Percentiles rank a stretch among this genome's conserved stretches.
These are phyloP conservation scores for Thunnus albacares DNA, from an alignment of 2,797 vertebrate genomes.

Conservation along the genomic window DNA sequence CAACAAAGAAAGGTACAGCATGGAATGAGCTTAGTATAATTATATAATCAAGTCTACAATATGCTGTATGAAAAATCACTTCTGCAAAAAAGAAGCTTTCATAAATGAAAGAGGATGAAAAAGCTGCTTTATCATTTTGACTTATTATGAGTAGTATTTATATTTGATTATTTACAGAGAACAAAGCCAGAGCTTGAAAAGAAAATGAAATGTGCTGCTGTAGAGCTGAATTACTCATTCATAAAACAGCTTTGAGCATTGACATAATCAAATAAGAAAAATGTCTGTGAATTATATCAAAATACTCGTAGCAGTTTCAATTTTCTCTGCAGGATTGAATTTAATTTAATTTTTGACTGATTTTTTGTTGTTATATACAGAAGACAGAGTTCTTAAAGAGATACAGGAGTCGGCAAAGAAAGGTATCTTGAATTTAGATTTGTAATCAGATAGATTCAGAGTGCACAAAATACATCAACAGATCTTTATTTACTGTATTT, in stretches of 20 bases:
- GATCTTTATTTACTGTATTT: neutral
- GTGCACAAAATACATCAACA: neutral
- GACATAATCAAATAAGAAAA: neutral
- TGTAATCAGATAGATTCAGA: neutral
- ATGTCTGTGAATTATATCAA: neutral
- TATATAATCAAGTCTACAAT: neutral
- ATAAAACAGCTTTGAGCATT: conserved; percentile 12
- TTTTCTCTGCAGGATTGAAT: neutral
- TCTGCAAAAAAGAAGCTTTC: neutral
- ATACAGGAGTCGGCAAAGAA: conserved; percentile 69
- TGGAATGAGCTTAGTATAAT: neutral
- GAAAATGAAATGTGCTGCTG: neutral
- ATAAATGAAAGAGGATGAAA: too few relatives aligned
- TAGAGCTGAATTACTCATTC: neutral
- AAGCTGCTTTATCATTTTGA: neutral
- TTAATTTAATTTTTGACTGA: neutral
- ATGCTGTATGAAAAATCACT: neutral
- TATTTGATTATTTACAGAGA: conserved; percentile 45
- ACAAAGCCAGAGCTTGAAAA: conserved; percentile 17
- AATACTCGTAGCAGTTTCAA: neutral
- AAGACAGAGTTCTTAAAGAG: conserved; percentile 75
- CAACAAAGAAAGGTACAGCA: conserved; percentile 66
- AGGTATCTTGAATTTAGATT: conserved; percentile 53
- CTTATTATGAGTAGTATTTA: neutral
- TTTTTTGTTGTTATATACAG: conserved; percentile 53